These are phyloP conservation scores for Ceratina australensis DNA, from an alignment of 1,140 invertebrate species.

Conservation along the genomic window DNA sequence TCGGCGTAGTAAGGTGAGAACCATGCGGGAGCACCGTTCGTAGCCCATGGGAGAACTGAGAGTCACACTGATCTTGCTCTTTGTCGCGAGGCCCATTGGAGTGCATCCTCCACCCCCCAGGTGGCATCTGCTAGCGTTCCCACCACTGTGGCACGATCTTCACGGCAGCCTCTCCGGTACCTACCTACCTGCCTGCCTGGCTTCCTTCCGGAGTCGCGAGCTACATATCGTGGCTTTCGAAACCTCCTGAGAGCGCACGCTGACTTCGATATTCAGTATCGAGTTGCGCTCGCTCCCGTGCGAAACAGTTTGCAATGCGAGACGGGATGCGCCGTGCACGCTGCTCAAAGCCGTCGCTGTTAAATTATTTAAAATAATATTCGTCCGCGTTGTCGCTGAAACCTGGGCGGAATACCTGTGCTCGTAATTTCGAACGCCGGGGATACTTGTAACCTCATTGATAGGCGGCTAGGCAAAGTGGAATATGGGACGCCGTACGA, in stretches of 20 bases:
- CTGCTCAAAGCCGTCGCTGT: not conserved
- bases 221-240: slow-evolving; percentile 63
- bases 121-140: slow-evolving; percentile 26
- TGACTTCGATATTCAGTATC: slow-evolving; percentile 71
- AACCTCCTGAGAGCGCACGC: slow-evolving; percentile 64
- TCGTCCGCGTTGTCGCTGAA: not conserved
- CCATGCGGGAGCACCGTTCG: slow-evolving; percentile 61
- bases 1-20: slow-evolving; percentile 59
- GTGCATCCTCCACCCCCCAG: slow-evolving; percentile 66
- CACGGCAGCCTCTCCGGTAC: slow-evolving; percentile 34
- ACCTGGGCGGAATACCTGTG: not conserved
- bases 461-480: too few species aligned
- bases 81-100: slow-evolving; percentile 69
- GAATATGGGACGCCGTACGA: not conserved
- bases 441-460: too few species aligned
- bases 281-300: slow-evolving; percentile 66
- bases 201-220: slow-evolving; percentile 55
- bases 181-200: slow-evolving; percentile 34
- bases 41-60: slow-evolving; percentile 66
- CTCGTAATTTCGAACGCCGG: not conserved
- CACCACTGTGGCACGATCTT: slow-evolving; percentile 50
- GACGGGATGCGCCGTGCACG: slow-evolving; percentile 24
- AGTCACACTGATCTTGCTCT: slow-evolving; percentile 75
- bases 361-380: slow-evolving; percentile 28
- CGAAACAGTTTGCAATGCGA: slow-evolving; percentile 57